These are phyloP conservation scores for Tachyglossus aculeatus DNA, from an alignment of 2,797 vertebrate species.

Conservation along the genomic window DNA sequence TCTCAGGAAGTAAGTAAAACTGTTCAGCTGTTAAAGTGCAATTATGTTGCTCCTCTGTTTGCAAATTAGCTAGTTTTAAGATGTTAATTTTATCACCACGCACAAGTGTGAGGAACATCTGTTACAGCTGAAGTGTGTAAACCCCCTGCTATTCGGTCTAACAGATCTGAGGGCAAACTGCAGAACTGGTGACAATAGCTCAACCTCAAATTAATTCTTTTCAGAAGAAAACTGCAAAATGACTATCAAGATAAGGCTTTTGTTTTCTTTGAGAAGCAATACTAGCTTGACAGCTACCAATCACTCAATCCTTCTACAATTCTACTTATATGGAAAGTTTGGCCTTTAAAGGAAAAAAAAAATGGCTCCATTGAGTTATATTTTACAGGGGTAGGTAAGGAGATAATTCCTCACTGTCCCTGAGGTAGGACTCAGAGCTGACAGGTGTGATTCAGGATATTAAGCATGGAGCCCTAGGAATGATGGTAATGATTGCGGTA, in stretches of 20 bases:
- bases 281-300: constrained; percentile 31
- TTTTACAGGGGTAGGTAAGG: background rate
- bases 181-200: constrained; percentile 56
- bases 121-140: constrained; percentile 74
- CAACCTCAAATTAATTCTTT: constrained; percentile 56
- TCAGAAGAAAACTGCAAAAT: constrained; percentile 51
- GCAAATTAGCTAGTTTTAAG: constrained; percentile 80
- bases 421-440: too few relatives aligned
- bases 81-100: constrained; percentile 79
- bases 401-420: background rate
- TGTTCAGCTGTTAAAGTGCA: constrained; percentile 76
- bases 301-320: constrained; percentile 21
- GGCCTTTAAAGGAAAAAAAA: constrained; percentile 13
- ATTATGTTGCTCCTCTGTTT: constrained; percentile 81
- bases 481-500: too few relatives aligned
- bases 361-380: background rate
- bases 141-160: constrained; percentile 66
- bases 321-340: constrained; percentile 24
- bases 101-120: constrained; percentile 78
- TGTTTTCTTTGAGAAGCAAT: constrained; percentile 33
- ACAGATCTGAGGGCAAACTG: constrained; percentile 60
- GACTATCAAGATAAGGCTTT: constrained; percentile 28
- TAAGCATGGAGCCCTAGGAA: too few relatives aligned
- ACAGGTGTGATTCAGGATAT: too few relatives aligned
- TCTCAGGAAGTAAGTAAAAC: constrained; percentile 96